Percentiles rank a stretch among this genome's conserved stretches.
These are phyloP conservation scores for Aplocera efformata DNA, from an alignment of 2,888 invertebrate species.

Conservation along the genomic window DNA sequence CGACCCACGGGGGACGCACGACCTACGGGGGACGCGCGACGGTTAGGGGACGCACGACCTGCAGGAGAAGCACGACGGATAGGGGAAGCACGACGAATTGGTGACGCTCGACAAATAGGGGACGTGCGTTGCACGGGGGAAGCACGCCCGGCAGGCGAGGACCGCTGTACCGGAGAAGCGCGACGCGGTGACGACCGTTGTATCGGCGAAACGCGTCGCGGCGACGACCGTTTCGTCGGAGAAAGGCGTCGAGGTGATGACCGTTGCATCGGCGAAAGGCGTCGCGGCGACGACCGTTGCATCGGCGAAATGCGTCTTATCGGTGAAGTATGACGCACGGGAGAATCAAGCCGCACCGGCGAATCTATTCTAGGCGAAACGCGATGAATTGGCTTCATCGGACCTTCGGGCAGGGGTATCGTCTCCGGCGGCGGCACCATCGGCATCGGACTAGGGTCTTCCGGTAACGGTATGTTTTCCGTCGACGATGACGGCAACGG, in stretches of 20 bases:
- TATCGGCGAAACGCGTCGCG: too few relatives aligned
- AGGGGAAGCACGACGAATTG: conserved; percentile 4
- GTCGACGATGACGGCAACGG: conserved; percentile 56
- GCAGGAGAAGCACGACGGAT: too few relatives aligned
- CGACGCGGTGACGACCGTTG: too few relatives aligned
- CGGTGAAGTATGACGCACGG: conserved; percentile 3
- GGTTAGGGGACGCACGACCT: too few relatives aligned
- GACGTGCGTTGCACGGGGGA: conserved; percentile 4
- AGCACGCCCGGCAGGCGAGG: too few relatives aligned
- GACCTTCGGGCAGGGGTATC: conserved; percentile 65
- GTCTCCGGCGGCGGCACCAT: conserved; percentile 57
- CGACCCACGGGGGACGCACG: conserved; percentile 1
- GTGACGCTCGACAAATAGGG: conserved; percentile 1
- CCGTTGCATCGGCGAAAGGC: too few relatives aligned
- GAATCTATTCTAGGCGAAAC: conserved; percentile 9
- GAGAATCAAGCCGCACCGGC: conserved; percentile 1
- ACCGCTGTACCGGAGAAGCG: too few relatives aligned
- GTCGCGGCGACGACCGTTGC: too few relatives aligned
- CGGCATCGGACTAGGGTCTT: conserved; percentile 56
- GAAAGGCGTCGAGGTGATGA: too few relatives aligned
- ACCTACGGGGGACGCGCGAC: too few relatives aligned
- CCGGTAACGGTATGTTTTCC: conserved; percentile 64
- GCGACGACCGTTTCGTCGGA: too few relatives aligned
- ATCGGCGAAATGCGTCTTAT: conserved; percentile 2
- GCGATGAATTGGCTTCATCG: conserved; percentile 37